Base-by-base conservation (phyloP, 1,140 invertebrate species). In the Phortica variegata region DNA sequence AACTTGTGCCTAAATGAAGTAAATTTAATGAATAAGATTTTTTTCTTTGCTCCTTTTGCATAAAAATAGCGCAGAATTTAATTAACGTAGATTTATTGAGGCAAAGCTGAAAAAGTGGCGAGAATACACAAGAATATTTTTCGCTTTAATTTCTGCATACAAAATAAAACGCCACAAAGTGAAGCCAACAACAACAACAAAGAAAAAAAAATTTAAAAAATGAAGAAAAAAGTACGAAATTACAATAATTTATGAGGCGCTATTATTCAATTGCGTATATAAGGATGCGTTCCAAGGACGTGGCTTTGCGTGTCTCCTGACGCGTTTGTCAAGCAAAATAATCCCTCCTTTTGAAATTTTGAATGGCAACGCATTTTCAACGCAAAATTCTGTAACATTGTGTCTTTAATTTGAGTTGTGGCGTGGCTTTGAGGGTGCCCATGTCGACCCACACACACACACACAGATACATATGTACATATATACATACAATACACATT, bases 341-440 rank as follows among this genome's bases (percentile, higher is more conserved):
- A 26, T 26, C 23, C 23, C 10, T n/a, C 23, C 5, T 10, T 26
- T 26, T 26, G 23, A 26, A 26, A 6, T 26, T 26, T 26, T 26
- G 23, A 26, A 26, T 26, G 23, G 10, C 23, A n/a, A n/a, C n/a
- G n/a, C n/a, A n/a, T n/a, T n/a, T n/a, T n/a, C n/a, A n/a, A n/a
- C n/a, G n/a, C n/a, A n/a, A n/a, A n/a, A n/a, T n/a, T n/a, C n/a
- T n/a, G n/a, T n/a, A n/a, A n/a, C n/a, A n/a, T n/a, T n/a, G n/a
- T 10, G 10, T 5, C 55, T 53, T 56, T 59, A 63, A 63, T 52
- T 63, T 51, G 56, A 62, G 55, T 61, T 61, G 49, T 45, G 51
- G 26, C 49, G 47, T 60, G n/a, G n/a, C n/a, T n/a, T n/a, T n/a
- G n/a, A n/a, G n/a, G n/a, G n/a, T n/a, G n/a, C n/a, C n/a, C n/a